These are phyloP conservation scores for Glossophaga mutica DNA, from an alignment of 2,797 vertebrate species.

Conservation along the genomic window DNA sequence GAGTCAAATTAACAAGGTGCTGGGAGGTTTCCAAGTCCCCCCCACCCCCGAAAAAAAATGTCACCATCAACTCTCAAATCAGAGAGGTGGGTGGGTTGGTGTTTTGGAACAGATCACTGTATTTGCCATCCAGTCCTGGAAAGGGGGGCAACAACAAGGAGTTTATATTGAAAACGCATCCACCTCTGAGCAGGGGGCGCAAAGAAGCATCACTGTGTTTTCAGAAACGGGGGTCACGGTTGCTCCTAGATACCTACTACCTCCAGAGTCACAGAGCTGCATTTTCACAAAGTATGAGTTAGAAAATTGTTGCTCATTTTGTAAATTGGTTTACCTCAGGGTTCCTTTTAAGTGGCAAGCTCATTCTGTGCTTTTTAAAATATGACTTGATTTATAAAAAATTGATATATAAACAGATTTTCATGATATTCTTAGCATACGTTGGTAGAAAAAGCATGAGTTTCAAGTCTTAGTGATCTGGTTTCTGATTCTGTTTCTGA, in stretches of 20 bases:
- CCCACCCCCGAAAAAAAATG: neutral
- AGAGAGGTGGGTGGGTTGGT: neutral
- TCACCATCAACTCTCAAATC: neutral
- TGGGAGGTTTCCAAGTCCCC: neutral
- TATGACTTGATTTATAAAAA: slow-evolving; percentile 44
- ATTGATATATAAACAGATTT: neutral
- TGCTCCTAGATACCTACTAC: neutral
- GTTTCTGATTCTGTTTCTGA: slow-evolving; percentile 8
- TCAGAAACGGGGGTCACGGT: neutral
- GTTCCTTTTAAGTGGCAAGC: slow-evolving; percentile 14
- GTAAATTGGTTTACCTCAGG: slow-evolving; percentile 2
- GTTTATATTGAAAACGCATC: neutral
- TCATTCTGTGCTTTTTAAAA: slow-evolving; percentile 22
- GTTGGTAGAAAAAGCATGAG: neutral
- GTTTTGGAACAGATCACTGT: neutral
- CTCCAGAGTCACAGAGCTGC: neutral
- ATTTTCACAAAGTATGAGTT: neutral
- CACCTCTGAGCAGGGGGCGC: neutral
- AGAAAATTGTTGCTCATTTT: slow-evolving; percentile 34
- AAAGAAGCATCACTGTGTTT: slow-evolving; percentile 4
- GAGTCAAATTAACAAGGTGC: neutral
- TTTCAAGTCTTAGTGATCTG: neutral
- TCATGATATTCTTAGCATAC: neutral
- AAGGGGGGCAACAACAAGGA: neutral
- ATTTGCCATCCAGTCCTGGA: slow-evolving; percentile 12